Evolutionary conservation across 64 coral and sea anemone species (phyloP).

Genomic region (Catalaphyllia jardinei): DNA sequence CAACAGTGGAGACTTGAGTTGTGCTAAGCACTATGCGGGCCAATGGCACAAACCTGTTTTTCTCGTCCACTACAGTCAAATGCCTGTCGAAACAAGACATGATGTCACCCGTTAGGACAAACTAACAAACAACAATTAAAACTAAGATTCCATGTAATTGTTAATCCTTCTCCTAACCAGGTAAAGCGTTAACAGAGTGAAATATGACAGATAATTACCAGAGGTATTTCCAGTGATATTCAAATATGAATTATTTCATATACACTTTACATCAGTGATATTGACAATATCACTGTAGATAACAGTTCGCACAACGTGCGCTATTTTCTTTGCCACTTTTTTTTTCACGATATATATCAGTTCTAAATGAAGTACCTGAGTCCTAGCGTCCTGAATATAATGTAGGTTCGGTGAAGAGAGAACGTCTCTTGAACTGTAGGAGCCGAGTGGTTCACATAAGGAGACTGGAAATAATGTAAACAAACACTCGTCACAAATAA

Average conservation of each 20-base stretch:
- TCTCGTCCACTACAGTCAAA: slow-evolving; percentile 81
- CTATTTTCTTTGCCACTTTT: not conserved
- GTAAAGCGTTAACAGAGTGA: too few relatives aligned
- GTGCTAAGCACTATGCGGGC: not conserved
- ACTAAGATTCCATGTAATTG: too few relatives aligned
- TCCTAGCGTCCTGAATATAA: slow-evolving; percentile 96
- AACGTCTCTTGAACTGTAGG: slow-evolving; percentile 87
- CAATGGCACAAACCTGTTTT: slow-evolving; percentile 63
- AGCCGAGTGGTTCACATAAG: slow-evolving; percentile 91
- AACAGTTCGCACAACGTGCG: too few relatives aligned
- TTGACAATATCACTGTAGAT: too few relatives aligned
- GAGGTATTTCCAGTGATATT: too few relatives aligned
- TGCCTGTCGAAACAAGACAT: slow-evolving; percentile 59
- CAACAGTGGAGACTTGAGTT: too few relatives aligned
- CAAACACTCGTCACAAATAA: too few relatives aligned
- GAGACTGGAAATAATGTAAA: slow-evolving; percentile 55
- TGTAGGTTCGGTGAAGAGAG: slow-evolving; percentile 98
- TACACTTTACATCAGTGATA: too few relatives aligned
- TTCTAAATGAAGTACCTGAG: slow-evolving; percentile 61
- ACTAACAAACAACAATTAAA: not conserved
- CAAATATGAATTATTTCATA: too few relatives aligned
- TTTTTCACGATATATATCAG: not conserved
- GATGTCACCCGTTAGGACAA: not conserved
- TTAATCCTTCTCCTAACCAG: too few relatives aligned
- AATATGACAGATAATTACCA: too few relatives aligned